These are phyloP conservation scores for Heliconius himera DNA, from an alignment of 1,140 invertebrate species.

Conservation along the genomic window DNA sequence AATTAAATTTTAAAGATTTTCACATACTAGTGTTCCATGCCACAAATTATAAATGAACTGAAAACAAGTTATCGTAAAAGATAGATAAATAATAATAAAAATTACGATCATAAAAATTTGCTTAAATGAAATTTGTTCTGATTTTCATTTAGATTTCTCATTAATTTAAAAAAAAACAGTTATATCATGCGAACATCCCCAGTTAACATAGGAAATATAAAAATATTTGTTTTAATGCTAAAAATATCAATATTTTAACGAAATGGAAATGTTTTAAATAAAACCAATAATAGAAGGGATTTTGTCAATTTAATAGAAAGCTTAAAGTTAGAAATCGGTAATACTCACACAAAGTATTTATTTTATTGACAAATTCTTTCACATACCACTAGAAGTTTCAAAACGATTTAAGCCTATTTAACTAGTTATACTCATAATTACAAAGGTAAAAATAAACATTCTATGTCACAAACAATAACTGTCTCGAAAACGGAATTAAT, in stretches of 20 bases:
- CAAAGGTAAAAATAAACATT: neutral
- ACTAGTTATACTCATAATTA: neutral
- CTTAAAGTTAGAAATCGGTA: neutral
- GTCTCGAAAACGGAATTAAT: neutral
- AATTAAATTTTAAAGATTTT: no score
- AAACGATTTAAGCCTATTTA: neutral
- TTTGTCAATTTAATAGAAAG: constrained; percentile 1
- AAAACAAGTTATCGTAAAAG: no score
- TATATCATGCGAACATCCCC: no score
- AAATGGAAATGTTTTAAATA: neutral
- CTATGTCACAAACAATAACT: neutral
- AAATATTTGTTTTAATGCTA: no score
- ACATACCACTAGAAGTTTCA: constrained; percentile 1
- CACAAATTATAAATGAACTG: no score
- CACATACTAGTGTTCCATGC: no score
- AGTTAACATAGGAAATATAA: no score
- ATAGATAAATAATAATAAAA: no score
- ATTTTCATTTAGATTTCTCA: no score
- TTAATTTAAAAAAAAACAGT: no score
- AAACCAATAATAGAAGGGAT: neutral
- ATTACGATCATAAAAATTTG: no score
- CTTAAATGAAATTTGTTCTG: no score
- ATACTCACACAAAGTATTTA: constrained; percentile 10
- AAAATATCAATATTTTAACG: neutral
- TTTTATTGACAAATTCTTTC: constrained; percentile 2